Conservation (phyloP, 2,888 invertebrate species). For the Leucoma salicis region DNA sequence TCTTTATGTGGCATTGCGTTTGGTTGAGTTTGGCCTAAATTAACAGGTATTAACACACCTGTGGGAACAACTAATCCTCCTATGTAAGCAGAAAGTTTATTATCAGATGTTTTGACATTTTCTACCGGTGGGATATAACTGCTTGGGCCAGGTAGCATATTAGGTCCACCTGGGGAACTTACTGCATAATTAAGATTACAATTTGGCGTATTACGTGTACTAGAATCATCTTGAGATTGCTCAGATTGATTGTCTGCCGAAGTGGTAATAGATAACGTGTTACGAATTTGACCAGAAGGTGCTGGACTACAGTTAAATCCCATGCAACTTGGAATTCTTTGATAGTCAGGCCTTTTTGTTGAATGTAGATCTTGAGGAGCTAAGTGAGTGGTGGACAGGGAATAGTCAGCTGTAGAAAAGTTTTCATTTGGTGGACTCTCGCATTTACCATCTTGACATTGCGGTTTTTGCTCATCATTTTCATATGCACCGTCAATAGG, state of each 20-base stretch:
- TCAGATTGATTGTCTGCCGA: constrained; percentile 3
- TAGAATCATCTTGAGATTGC: not conserved
- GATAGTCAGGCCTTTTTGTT: too few relatives aligned
- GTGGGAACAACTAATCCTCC: constrained; percentile 28
- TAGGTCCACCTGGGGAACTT: constrained; percentile 3
- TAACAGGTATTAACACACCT: constrained; percentile 22
- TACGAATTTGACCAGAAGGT: not conserved
- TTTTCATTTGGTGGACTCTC: constrained; percentile 15
- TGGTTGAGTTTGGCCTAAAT: constrained; percentile 11
- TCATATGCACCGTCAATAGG: constrained; percentile 24
- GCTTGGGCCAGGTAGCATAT: constrained; percentile 4
- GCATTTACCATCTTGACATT: constrained; percentile 24
- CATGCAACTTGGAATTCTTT: constrained; percentile 14
- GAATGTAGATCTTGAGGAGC: constrained; percentile 10
- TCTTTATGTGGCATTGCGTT: constrained; percentile 4
- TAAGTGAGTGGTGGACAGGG: constrained; percentile 11
- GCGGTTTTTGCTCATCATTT: constrained; percentile 9
- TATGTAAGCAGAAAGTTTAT: constrained; percentile 22
- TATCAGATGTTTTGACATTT: constrained; percentile 3
- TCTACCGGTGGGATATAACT: constrained; percentile 5
- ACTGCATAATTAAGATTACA: constrained; percentile 8
- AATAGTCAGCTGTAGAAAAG: constrained; percentile 6
- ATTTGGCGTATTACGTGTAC: constrained; percentile 10
- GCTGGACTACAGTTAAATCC: constrained; percentile 19
- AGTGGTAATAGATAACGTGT: not conserved